Conservation (phyloP, 2,797 vertebrate genomes). For the Poeciliopsis gracilis region DNA sequence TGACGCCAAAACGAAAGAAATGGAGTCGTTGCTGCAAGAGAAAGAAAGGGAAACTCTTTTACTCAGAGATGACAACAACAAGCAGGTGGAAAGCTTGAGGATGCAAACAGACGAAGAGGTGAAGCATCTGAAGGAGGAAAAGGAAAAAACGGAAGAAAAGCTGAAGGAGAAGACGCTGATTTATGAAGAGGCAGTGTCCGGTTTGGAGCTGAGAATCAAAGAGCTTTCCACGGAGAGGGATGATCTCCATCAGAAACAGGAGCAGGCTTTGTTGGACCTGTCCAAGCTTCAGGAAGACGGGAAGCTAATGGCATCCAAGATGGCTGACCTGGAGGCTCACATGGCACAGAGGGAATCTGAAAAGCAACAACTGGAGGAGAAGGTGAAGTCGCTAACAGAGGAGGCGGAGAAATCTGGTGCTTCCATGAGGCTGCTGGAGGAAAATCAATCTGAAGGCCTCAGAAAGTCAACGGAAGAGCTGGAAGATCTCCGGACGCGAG, state of each 20-base stretch:
- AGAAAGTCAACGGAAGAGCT: constrained; percentile 66
- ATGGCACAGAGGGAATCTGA: constrained; percentile 73
- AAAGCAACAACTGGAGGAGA: constrained; percentile 72
- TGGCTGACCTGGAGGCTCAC: constrained; percentile 72
- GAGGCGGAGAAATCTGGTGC: constrained; percentile 65
- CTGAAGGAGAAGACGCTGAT: constrained; percentile 64
- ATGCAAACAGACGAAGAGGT: constrained; percentile 45
- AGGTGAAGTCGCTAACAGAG: constrained; percentile 66
- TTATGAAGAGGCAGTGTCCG: constrained; percentile 60
- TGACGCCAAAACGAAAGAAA: constrained; percentile 62
- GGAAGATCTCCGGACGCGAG: constrained; percentile 73
- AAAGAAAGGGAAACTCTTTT: constrained; percentile 57
- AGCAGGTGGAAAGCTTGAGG: constrained; percentile 60
- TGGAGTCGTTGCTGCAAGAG: constrained; percentile 59
- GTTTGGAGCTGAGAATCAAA: constrained; percentile 73
- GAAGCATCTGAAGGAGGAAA: constrained; percentile 42
- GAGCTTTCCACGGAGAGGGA: constrained; percentile 69
- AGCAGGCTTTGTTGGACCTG: constrained; percentile 70
- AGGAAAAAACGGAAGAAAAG: constrained; percentile 62
- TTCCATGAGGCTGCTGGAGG: constrained; percentile 73
- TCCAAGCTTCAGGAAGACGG: constrained; percentile 69
- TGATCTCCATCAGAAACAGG: constrained; percentile 76
- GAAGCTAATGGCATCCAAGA: constrained; percentile 56
- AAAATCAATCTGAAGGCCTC: constrained; percentile 53
- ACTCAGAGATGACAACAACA: constrained; percentile 59